phyloP scores from a whole-genome alignment of 2,797 vertebrate species.

The Pseudochirops cupreus region DNA sequence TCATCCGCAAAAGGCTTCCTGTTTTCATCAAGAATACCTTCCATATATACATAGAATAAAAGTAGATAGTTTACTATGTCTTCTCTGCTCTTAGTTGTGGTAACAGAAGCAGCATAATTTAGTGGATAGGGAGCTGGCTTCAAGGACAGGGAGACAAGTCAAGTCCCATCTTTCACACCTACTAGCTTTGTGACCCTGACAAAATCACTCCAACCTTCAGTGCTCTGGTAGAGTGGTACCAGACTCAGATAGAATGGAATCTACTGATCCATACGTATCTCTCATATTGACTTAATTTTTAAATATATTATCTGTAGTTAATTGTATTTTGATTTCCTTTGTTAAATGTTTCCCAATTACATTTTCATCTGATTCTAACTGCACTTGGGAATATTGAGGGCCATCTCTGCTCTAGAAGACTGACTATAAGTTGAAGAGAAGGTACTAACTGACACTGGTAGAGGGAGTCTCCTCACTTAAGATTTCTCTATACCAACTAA shows the following conservation, averaged over 20 bases:
- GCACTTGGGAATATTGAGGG: background rate
- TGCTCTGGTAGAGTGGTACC: background rate
- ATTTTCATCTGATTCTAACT: background rate
- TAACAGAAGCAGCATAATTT: background rate
- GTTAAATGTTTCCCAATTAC: background rate
- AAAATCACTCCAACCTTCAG: background rate
- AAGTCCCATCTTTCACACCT: background rate
- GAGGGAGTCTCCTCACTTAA: background rate
- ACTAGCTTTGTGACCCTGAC: background rate
- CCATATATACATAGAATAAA: background rate
- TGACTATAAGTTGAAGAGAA: background rate
- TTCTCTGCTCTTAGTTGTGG: background rate
- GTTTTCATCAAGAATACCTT: background rate
- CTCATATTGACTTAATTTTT: background rate
- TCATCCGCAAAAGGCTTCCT: background rate
- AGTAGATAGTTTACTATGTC: background rate
- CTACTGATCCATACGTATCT: background rate
- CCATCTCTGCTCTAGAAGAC: background rate
- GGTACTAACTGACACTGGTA: background rate
- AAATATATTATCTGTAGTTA: background rate
- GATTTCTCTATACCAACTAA: background rate
- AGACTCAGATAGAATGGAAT: background rate
- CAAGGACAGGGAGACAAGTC: background rate
- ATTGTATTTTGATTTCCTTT: background rate
- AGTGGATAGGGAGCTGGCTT: background rate